Conservation (phyloP, 1,140 invertebrate species). For the Penaeus japonicus region DNA sequence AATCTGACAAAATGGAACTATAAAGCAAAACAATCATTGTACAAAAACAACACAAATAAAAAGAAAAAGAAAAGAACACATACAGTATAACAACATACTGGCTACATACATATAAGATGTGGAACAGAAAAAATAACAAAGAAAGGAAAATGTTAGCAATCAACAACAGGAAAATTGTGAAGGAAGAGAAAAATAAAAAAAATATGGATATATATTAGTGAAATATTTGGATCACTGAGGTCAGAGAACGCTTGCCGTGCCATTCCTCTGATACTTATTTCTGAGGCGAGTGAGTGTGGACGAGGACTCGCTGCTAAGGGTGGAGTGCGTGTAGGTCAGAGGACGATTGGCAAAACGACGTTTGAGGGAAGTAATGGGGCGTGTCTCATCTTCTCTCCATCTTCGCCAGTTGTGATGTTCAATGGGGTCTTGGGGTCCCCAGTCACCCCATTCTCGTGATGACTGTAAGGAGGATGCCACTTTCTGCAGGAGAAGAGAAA, state of each 20-base stretch:
- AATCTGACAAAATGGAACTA: too few species aligned
- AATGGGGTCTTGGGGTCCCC: slow-evolving; percentile 58
- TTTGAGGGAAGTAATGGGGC: slow-evolving; percentile 51
- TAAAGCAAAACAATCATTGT: too few species aligned
- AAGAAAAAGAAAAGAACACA: too few species aligned
- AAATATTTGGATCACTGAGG: background rate
- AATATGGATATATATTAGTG: background rate
- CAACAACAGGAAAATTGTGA: too few species aligned
- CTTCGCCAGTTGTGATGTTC: slow-evolving; percentile 58
- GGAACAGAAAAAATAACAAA: too few species aligned
- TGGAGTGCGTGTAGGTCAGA: slow-evolving; percentile 58
- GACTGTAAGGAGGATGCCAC: slow-evolving; percentile 57
- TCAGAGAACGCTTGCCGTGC: slow-evolving; percentile 50
- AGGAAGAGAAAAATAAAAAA: background rate
- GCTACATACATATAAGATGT: too few species aligned
- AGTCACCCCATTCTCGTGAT: slow-evolving; percentile 58
- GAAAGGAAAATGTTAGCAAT: too few species aligned
- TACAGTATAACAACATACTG: too few species aligned
- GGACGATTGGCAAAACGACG: slow-evolving; percentile 54
- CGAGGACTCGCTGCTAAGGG: slow-evolving; percentile 56
- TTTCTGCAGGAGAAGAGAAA: slow-evolving; percentile 16
- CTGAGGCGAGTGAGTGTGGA: slow-evolving; percentile 54
- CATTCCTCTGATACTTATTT: slow-evolving; percentile 56
- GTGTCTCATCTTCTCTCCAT: slow-evolving; percentile 57
- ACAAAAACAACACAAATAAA: too few species aligned